A percentile compares a stretch with the other conserved stretches of the same genome.
Evolutionary conservation across 2,113 vertebrate species (phyloP).

Genomic region (Ictalurus furcatus): DNA sequence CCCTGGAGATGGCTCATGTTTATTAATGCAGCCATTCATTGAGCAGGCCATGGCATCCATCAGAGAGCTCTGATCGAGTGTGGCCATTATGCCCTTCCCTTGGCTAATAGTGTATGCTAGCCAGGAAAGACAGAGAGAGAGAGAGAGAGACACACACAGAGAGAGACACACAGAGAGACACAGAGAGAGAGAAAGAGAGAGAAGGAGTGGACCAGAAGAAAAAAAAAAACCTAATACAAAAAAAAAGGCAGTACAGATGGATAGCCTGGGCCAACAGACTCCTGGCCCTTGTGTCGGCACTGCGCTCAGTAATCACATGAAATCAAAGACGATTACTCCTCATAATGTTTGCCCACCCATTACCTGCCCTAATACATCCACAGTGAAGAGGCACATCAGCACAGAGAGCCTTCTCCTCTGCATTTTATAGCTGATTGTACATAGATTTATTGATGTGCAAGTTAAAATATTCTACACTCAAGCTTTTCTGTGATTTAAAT

Average conservation of each 20-base stretch:
- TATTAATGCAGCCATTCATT: conserved; percentile 55
- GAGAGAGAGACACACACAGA: too few relatives aligned
- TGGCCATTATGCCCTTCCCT: conserved; percentile 54
- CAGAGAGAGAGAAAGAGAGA: neutral
- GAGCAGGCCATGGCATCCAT: conserved; percentile 52
- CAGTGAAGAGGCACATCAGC: conserved; percentile 67
- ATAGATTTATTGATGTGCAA: conserved; percentile 74
- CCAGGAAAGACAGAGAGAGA: conserved; percentile 16
- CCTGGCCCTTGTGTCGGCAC: conserved; percentile 71
- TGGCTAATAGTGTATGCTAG: conserved; percentile 53
- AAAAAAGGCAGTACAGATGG: conserved; percentile 62
- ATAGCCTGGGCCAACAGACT: conserved; percentile 61
- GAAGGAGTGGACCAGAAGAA: neutral
- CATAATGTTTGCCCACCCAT: conserved; percentile 79
- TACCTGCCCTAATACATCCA: conserved; percentile 72
- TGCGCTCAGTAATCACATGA: conserved; percentile 76
- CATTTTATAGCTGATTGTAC: conserved; percentile 76
- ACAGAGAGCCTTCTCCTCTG: conserved; percentile 63
- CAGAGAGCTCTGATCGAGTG: conserved; percentile 51
- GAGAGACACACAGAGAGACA: neutral
- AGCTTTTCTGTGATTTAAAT: conserved; percentile 46
- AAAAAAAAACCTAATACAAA: conserved; percentile 29
- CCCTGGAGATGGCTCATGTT: conserved; percentile 51
- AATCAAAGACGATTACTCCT: conserved; percentile 83
- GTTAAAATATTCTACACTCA: conserved; percentile 47